Evolutionary conservation across 1,140 invertebrate genomes (phyloP), one percentile per base, ranked within the genome.

Genomic region (Pantala flavescens): DNA sequence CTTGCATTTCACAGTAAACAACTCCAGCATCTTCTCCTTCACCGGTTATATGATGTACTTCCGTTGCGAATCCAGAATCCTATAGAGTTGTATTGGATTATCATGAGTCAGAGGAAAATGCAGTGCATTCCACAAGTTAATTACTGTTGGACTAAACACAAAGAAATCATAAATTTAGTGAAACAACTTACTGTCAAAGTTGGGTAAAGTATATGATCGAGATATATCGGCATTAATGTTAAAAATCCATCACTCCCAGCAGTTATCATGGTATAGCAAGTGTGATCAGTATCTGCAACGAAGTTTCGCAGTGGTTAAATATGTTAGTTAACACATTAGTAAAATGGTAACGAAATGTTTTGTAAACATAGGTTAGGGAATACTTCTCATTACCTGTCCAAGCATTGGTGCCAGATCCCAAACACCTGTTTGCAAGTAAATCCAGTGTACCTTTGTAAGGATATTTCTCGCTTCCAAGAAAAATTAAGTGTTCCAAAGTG

Each of bases 1-100:
- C 90, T 81, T 97, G 94, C 92, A 97, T 96, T 85, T 98, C 95
- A 82, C 92, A 94, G 81, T 97, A 98, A 0, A 97, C 94, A 36
- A 97, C 92, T 43, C 96, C 96, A 43, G 90, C 93, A 86, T 98
- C 90, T 78, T 94, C 89, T 3, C 94, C 96, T 76, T 93, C 88
- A 5, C 89, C 90, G 80, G 91, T 94, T 71, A 97, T 87, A 81
- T 97, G 95, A 83, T 98, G 93, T 0, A 98, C 93, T 85, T 98
- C 95, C 19, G 95, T 97, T 14, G 89, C 82, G 83, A 90, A 98
- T 0, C 87, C 93, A 78, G 90, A 84, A 77, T 95, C 90, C 90
- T 91, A 73, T 23, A 14, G n/a, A 63, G 12, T 63, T 9, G 28
- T 36, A 36, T 36, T 36, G 28, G 28, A 36, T 36, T 36, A 36